These are phyloP conservation scores for Phaethornis superciliosus DNA, from an alignment of 2,113 vertebrate species.

Conservation along the genomic window DNA sequence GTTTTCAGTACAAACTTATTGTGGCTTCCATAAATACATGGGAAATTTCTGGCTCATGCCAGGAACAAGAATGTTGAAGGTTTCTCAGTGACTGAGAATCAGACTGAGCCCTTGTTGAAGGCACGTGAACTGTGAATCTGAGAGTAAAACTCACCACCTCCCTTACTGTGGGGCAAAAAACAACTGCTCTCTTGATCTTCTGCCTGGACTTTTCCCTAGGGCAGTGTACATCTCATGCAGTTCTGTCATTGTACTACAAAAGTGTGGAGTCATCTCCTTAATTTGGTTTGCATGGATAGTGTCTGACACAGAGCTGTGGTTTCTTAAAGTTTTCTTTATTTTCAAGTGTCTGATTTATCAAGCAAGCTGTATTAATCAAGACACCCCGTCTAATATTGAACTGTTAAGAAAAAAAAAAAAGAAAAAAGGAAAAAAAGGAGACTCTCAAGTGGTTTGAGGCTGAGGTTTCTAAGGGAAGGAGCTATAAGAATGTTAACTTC, in stretches of 20 bases:
- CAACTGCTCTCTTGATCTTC: not conserved
- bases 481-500: not conserved
- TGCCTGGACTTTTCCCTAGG: not conserved
- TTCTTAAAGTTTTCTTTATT: not conserved
- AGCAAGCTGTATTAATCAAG: not conserved
- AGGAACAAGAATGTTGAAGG: not conserved
- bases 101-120: not conserved
- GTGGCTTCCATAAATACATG: not conserved
- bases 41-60: slow-evolving; percentile 9
- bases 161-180: not conserved
- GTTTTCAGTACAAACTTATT: not conserved
- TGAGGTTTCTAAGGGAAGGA: not conserved
- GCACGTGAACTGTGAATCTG: not conserved
- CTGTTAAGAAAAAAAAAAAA: not conserved
- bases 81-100: not conserved
- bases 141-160: not conserved
- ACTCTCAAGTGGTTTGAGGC: not conserved
- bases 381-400: fast-evolving
- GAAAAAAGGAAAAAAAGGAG: not conserved
- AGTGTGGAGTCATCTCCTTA: not conserved
- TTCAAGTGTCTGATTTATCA: not conserved
- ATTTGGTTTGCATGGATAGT: not conserved
- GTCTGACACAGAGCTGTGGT: not conserved
- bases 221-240: not conserved
- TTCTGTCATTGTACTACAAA: not conserved